These are phyloP conservation scores for Sarcophaga variegata DNA, from an alignment of 2,888 invertebrate genomes.

Conservation along the genomic window DNA sequence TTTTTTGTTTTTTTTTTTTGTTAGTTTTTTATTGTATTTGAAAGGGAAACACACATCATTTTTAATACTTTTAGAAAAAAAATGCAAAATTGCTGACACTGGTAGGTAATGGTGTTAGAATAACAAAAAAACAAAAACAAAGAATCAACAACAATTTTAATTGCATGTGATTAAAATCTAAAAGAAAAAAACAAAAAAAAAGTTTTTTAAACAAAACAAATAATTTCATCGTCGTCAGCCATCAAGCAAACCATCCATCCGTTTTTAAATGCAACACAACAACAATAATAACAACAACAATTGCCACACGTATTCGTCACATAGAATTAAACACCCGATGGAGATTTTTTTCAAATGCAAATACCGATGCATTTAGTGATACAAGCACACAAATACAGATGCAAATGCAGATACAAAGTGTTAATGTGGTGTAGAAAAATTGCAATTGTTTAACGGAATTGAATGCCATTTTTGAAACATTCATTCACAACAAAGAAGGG, in stretches of 20 bases:
- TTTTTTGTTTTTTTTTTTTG: slow-evolving; percentile 12
- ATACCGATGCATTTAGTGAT: background rate
- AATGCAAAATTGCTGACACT: background rate
- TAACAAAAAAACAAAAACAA: background rate
- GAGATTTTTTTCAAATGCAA: too few relatives aligned
- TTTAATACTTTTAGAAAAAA: slow-evolving; percentile 54
- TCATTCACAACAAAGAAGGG: too few relatives aligned
- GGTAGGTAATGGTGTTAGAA: too few relatives aligned
- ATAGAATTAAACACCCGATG: too few relatives aligned
- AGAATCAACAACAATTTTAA: slow-evolving; percentile 43
- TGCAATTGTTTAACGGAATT: background rate
- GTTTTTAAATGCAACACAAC: slow-evolving; percentile 4
- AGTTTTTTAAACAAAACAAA: background rate
- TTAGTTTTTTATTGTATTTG: background rate
- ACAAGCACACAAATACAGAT: background rate
- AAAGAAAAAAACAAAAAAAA: slow-evolving; percentile 1
- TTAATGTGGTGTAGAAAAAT: background rate
- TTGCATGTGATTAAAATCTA: slow-evolving; percentile 47
- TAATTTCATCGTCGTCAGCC: background rate
- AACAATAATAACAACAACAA: slow-evolving; percentile 11
- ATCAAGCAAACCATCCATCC: background rate
- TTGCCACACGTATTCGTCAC: background rate
- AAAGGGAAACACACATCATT: background rate
- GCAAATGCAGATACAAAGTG: background rate
- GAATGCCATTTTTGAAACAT: background rate